Conservation (phyloP, 1,140 invertebrate species). For the Drosophila bifasciata region DNA sequence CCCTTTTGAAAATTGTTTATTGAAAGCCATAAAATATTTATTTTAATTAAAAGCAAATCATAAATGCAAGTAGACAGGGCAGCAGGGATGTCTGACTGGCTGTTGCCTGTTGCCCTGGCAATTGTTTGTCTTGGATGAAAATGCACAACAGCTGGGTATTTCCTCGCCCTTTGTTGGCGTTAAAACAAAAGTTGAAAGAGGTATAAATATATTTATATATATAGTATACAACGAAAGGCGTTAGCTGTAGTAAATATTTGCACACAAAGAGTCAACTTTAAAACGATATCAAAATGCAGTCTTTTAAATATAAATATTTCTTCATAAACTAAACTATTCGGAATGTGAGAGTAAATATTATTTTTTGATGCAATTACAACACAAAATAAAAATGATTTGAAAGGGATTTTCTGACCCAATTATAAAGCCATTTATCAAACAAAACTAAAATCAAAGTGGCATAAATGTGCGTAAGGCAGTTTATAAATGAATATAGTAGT, state of each 20-base stretch:
- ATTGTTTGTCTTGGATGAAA: constrained; percentile 16
- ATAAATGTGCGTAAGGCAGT: constrained; percentile 17
- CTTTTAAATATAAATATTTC: no score
- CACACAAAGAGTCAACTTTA: no score
- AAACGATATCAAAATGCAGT: no score
- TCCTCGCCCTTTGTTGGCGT: constrained; percentile 7
- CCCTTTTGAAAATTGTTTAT: constrained; percentile 37
- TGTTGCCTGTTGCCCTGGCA: not conserved
- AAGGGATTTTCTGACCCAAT: constrained; percentile 1
- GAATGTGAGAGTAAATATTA: no score
- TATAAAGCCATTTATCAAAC: constrained; percentile 6
- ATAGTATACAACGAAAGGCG: not conserved
- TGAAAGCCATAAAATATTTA: constrained; percentile 59
- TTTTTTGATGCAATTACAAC: not conserved
- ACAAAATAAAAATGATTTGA: no score
- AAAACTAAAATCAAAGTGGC: not conserved
- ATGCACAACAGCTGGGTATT: constrained; percentile 1
- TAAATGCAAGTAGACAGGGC: constrained; percentile 33
- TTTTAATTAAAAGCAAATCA: constrained; percentile 67
- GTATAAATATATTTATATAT: not conserved
- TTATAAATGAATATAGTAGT: constrained; percentile 29
- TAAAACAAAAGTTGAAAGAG: constrained; percentile 6
- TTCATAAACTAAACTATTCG: no score
- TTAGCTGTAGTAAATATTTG: no score
- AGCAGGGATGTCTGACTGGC: not conserved